phyloP scores from a whole-genome alignment of 1,140 invertebrate genomes.

The Epicauta chinensis region DNA sequence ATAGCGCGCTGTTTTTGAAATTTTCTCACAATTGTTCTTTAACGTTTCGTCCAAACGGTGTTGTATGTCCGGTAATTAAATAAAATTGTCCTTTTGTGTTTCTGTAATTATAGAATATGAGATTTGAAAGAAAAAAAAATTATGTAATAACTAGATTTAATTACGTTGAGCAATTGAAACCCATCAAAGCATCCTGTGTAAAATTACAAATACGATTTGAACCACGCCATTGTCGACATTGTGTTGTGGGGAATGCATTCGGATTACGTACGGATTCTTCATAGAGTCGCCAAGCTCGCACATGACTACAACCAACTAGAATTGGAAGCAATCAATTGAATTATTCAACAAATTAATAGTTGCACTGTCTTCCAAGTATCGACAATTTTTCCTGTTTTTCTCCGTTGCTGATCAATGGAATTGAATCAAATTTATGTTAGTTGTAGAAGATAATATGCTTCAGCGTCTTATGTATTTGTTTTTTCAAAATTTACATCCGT shows the following conservation, averaged over 20 bases:
- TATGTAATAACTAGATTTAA: background rate
- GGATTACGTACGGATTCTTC: slow-evolving; percentile 49
- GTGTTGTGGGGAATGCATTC: slow-evolving; percentile 41
- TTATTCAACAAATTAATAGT: background rate
- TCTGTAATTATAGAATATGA: slow-evolving; percentile 11
- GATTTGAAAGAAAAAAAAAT: background rate
- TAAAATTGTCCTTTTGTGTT: slow-evolving; percentile 18
- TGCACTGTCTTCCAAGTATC: too few relatives aligned
- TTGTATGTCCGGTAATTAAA: slow-evolving; percentile 13
- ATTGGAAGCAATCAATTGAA: slow-evolving; percentile 9
- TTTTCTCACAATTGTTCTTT: slow-evolving; percentile 8
- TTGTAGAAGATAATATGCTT: too few relatives aligned
- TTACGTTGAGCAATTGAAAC: slow-evolving; percentile 43
- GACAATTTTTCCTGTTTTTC: too few relatives aligned
- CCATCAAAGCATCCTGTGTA: slow-evolving; percentile 53
- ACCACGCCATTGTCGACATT: slow-evolving; percentile 44
- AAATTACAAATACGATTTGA: slow-evolving; percentile 40
- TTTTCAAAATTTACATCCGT: too few relatives aligned
- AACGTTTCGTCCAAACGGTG: slow-evolving; percentile 15
- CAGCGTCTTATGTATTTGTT: too few relatives aligned
- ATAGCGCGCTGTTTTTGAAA: too few relatives aligned
- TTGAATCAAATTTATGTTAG: too few relatives aligned
- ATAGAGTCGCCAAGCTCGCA: slow-evolving; percentile 55
- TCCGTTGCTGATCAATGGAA: too few relatives aligned
- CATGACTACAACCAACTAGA: slow-evolving; percentile 59